Conservation (phyloP, 2,888 invertebrate species). For the Rhabditophanes sp. region DNA sequence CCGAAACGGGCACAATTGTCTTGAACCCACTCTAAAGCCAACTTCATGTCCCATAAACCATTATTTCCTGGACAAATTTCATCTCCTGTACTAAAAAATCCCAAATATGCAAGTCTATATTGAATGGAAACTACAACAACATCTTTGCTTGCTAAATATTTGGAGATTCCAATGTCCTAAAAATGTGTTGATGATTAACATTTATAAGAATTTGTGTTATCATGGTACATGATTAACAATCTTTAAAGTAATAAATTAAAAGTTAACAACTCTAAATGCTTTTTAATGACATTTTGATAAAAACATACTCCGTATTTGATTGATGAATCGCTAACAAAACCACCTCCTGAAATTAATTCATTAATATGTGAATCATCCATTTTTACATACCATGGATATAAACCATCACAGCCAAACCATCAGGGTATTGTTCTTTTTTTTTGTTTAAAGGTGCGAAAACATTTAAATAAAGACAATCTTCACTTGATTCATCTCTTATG, state of each 20-base stretch:
- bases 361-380: too few relatives aligned
- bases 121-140: slow-evolving; percentile 27
- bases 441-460: slow-evolving; percentile 23
- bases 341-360: too few relatives aligned
- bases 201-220: too few relatives aligned
- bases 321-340: too few relatives aligned
- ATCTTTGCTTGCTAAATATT: slow-evolving; percentile 11
- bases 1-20: slow-evolving; percentile 28
- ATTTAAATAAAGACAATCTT: slow-evolving; percentile 26
- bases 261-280: too few relatives aligned
- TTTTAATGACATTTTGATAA: too few relatives aligned
- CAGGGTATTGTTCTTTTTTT: slow-evolving; percentile 5
- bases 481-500: slow-evolving; percentile 11
- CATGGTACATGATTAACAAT: too few relatives aligned
- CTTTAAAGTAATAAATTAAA: too few relatives aligned
- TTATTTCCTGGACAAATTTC: slow-evolving; percentile 19
- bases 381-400: slow-evolving; percentile 24
- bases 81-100: slow-evolving; percentile 18
- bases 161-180: slow-evolving; percentile 23
- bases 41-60: slow-evolving; percentile 33
- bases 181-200: too few relatives aligned
- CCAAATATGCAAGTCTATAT: slow-evolving; percentile 27
- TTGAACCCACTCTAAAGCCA: slow-evolving; percentile 33
- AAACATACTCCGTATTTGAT: too few relatives aligned
- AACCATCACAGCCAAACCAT: slow-evolving; percentile 19